phyloP scores from a whole-genome alignment of 35 echinoderm and acorn worm genomes.

The Ophiothrix spiculata region DNA sequence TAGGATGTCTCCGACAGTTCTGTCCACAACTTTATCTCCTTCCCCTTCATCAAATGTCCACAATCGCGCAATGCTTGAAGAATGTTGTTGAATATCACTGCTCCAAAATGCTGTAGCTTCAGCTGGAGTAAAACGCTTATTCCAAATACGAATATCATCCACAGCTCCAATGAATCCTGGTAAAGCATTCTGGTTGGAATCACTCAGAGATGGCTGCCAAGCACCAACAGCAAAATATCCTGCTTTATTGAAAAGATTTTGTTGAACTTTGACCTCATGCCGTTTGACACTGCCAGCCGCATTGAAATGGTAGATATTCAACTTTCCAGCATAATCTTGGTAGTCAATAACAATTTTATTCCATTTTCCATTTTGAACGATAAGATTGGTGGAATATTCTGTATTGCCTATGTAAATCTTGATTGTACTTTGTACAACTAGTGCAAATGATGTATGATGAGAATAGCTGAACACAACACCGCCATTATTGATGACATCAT shows the following conservation, averaged over 20 bases:
- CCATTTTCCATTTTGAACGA: constrained; percentile 46
- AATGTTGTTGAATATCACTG: constrained; percentile 17
- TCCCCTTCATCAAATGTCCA: constrained; percentile 91
- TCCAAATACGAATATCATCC: constrained; percentile 84
- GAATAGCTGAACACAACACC: constrained; percentile 75
- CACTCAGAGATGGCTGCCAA: constrained; percentile 56
- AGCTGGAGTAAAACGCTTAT: constrained; percentile 54
- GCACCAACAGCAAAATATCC: constrained; percentile 76
- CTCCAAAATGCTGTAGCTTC: constrained; percentile 64
- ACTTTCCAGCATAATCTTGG: constrained; percentile 32
- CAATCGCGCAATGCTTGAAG: constrained; percentile 26
- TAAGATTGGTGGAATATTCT: constrained; percentile 52
- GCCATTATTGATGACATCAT: constrained; percentile 8
- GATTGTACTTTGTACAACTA: constrained; percentile 45
- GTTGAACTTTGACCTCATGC: constrained; percentile 14
- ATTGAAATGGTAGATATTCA: constrained; percentile 58
- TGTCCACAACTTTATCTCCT: constrained; percentile 47
- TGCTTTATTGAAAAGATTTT: constrained; percentile 19
- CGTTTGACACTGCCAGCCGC: constrained; percentile 34
- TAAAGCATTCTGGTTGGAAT: constrained; percentile 36
- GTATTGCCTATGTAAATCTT: constrained; percentile 41
- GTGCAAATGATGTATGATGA: constrained; percentile 47
- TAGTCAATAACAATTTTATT: constrained; percentile 68
- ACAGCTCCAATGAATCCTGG: constrained; percentile 52
- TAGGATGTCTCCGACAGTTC: constrained; percentile 21